Conservation (phyloP, 2,888 invertebrate species). For the Strigamia maritima region DNA sequence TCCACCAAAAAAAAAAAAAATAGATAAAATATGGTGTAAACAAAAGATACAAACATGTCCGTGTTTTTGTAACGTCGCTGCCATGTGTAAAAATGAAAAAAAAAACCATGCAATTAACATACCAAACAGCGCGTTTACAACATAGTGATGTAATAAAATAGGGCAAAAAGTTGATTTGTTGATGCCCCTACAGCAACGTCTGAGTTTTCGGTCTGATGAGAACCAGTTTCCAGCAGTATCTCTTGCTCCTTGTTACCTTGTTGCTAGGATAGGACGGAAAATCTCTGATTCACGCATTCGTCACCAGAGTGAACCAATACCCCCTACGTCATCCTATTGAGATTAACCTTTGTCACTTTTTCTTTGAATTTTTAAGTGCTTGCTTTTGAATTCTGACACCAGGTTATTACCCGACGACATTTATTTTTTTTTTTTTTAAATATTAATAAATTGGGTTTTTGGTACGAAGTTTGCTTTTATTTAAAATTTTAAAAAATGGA, state of each 20-base stretch:
- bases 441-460: too few species aligned
- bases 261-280: background rate
- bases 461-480: too few species aligned
- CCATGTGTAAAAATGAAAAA: too few species aligned
- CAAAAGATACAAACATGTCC: background rate
- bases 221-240: background rate
- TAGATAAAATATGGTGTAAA: background rate
- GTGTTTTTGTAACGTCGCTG: too few species aligned
- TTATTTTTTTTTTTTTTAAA: too few species aligned
- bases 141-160: background rate
- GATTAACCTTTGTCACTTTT: too few species aligned
- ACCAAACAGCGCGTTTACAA: background rate
- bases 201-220: background rate
- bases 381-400: too few species aligned
- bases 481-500: too few species aligned
- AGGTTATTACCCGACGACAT: too few species aligned
- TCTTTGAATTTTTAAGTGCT: too few species aligned
- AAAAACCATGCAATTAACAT: too few species aligned
- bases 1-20: background rate
- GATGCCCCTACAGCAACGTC: background rate
- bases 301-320: background rate
- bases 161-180: background rate
- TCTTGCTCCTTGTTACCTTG: background rate
- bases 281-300: background rate
- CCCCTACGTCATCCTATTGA: background rate